Evolutionary conservation across 2,888 invertebrate species (phyloP), one percentile per base, ranked within the genome.

Genomic region (Campoplex nolae): DNA sequence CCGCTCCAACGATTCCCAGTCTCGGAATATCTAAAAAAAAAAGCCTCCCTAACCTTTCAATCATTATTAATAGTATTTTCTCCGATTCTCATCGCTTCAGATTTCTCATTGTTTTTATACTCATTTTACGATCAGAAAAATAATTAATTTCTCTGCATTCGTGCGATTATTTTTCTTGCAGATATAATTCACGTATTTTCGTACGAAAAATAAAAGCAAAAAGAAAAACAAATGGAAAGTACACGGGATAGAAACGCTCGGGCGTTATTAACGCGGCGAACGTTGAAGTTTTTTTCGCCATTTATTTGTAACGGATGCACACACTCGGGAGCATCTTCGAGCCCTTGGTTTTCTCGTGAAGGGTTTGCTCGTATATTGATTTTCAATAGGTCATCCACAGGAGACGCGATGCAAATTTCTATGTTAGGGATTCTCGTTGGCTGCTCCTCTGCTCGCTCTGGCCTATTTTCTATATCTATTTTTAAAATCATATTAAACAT

Each of bases 301-400:
- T 54, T 73, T 81, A 54, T 81, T 81, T 81, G 48, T 81, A 28
- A n/a, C 35, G 4, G 38, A 74, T 56, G n/a, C 32, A 7, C 54
- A 56, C 54, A 65, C 67, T 18, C 45, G 62, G 28, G 70, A 48
- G 76, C 28, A 81, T 73, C 58, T 13, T 45, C 58, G 68, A 83
- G 83, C 83, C 83, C 83, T 83, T 76, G 70, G 48, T 35, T 45
- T 16, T 58, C 16, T 45, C 56, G 28, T 48, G 23, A 83, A 79
- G 81, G 85, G 78, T 86, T 78, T 73, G 35, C 38, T 74, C 78
- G 23, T 23, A 68, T 78, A 86, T 86, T 83, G 85, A 86, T 86
- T 86, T 79, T 83, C 85, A 83, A 86, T 86, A 83, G 85, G 85
- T 79, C 78, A 86, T 83, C 79, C 56, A 79, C 82, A 79, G 74